Base-by-base conservation (phyloP, 2,113 vertebrate species). In the Melanostigma gelatinosum region DNA sequence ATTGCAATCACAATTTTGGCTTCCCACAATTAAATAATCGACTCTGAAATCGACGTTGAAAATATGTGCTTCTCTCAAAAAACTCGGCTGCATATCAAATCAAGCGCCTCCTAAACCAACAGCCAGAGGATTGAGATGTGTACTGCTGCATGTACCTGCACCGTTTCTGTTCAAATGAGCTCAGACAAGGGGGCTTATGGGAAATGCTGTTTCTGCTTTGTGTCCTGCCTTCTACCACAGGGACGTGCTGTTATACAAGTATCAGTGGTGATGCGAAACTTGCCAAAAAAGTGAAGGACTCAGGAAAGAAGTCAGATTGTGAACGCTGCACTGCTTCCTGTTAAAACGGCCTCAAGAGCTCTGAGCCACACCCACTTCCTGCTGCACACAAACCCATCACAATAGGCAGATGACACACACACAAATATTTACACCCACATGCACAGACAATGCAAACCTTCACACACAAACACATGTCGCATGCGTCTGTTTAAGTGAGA, bases 281-380 rank as follows among this genome's bases (percentile, higher is more conserved):
- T 69, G 29, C 24, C 77, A 76, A 77, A 48, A 34, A 74, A 27
- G 58, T 13, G n/a, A 84, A 82, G 84, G 58, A 27, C 73, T 77
- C 82, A 83, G 88, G 89, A 93, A 88, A 84, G 62, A 83, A 65
- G 74, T 27, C 20, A 44, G 69, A 86, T 84, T 72, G 75, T 75
- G 77, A 86, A 88, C 38, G 71, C 79, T 55, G 80, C 76, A 75
- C 69, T 72, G 83, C 87, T 91, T 92, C 93, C 92, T 94, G 89
- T 91, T 79, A 74, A 81, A 82, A 54, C 61, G 68, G 76, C 69
- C 67, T 77, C 55, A 52, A 62, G 62, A 72, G 52, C 16, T n/a
- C 20, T 0, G 40, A 73, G 80, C 65, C 64, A 77, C 85, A 8
- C 76, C 68, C 78, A 85, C 82, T 90, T 91, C 89, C 91, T 87